Conservation (phyloP, 2,888 invertebrate genomes). For the Merodon equestris region DNA sequence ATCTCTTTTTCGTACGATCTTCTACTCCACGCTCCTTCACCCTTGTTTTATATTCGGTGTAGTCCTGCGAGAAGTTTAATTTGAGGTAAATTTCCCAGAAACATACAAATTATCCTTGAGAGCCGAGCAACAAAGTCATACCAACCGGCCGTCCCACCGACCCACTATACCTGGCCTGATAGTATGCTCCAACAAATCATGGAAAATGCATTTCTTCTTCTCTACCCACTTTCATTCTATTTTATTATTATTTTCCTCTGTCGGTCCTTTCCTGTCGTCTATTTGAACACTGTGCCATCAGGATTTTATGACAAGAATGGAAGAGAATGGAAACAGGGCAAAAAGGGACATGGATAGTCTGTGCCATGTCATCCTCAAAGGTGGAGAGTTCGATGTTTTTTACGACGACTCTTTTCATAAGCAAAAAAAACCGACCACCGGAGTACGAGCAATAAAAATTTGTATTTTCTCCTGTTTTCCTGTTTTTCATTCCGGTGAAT, state of each 20-base stretch:
- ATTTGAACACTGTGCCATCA: conserved; percentile 57
- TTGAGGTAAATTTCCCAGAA: conserved; percentile 63
- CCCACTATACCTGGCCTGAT: conserved; percentile 43
- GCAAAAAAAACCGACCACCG: conserved; percentile 45
- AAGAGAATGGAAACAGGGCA: conserved; percentile 8
- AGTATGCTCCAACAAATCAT: conserved; percentile 38
- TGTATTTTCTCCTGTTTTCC: conserved; percentile 5
- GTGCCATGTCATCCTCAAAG: conserved; percentile 45
- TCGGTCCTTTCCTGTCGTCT: conserved; percentile 54
- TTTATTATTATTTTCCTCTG: conserved; percentile 61
- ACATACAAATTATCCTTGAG: conserved; percentile 61
- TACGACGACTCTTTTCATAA: conserved; percentile 43
- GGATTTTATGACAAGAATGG: conserved; percentile 58
- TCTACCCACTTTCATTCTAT: conserved; percentile 32
- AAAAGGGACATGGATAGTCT: conserved; percentile 48
- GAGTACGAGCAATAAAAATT: conserved; percentile 52
- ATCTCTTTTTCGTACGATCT: no score
- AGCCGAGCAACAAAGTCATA: conserved; percentile 24
- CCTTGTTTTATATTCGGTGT: conserved; percentile 8
- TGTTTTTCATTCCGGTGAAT: conserved; percentile 23
- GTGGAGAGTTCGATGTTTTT: conserved; percentile 56
- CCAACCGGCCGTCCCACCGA: no score
- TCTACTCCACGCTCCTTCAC: no score
- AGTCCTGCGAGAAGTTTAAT: conserved; percentile 52
- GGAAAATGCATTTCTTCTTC: conserved; percentile 43